Evolutionary conservation across 2,888 invertebrate species (phyloP), one percentile per base, ranked within the genome.

Genomic region (Euspilapteryx auroguttella): DNA sequence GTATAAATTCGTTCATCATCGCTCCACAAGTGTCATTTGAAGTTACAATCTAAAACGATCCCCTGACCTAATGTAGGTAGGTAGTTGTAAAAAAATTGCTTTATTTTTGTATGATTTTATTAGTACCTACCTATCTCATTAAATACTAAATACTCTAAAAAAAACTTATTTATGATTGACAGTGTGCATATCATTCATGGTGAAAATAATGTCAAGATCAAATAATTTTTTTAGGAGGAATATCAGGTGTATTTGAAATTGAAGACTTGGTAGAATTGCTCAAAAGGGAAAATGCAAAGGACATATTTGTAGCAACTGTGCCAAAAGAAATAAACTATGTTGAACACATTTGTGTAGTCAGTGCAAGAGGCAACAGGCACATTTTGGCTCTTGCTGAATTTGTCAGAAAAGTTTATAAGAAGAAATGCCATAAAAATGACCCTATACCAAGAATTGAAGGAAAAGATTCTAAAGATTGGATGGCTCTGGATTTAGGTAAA

Each of bases 401-500:
- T 62, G 81, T 92, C 0, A 76, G 86, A 33, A 86, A 80, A 50
- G 79, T 88, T 24, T 92, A 79, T 46, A 93, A 93, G 64, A 78
- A 80, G 29, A 92, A 91, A 52, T 78, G 79, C 21, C 25, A 55
- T 13, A 55, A 71, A 34, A 53, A 45, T 11, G 94, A 95, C 52
- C 38, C 53, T 12, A 64, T 89, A 43, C 89, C 94, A 0, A 81
- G 71, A 44, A 79, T 93, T 38, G 92, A 94, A 69, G 94, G 93
- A 13, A 78, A 81, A 51, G 64, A 79, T 28, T 85, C 85, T 8
- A 79, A 79, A 27, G 86, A 91, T 43, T 96, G 95, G 95, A 80
- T 91, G 59, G 94, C 94, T 12, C 47, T 96, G 52, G 95, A 96
- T 76, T 78, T 95, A 68, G 93, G 93, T 89, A 73, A 30, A n/a